Percentiles rank a stretch among this genome's conserved stretches.
Evolutionary conservation across 2,113 vertebrate species (phyloP).

Genomic region (Echinops telfairi): DNA sequence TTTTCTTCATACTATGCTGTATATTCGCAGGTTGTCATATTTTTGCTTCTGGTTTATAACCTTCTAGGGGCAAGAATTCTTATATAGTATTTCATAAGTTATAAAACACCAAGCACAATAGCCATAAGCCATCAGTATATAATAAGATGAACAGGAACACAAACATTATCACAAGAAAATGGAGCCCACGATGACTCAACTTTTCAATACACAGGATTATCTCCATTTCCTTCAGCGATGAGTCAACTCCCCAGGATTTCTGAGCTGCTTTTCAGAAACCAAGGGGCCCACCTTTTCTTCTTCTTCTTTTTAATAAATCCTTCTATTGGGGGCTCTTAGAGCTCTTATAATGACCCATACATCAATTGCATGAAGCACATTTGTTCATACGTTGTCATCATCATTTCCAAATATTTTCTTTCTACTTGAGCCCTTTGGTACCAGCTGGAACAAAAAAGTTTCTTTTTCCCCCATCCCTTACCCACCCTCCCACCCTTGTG

Average conservation of each 20-base stretch:
- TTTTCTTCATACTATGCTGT: background rate
- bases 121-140: slow-evolving; percentile 58
- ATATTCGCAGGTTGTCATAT: background rate
- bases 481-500: too few relatives aligned
- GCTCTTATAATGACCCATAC: too few relatives aligned
- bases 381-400: too few relatives aligned
- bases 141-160: slow-evolving; percentile 59
- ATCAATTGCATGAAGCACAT: too few relatives aligned
- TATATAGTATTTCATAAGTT: slow-evolving; percentile 15
- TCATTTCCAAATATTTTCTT: too few relatives aligned
- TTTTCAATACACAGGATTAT: background rate
- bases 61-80: slow-evolving; percentile 5
- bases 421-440: too few relatives aligned
- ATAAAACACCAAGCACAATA: slow-evolving; percentile 16
- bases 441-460: too few relatives aligned
- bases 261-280: background rate
- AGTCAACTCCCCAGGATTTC: slow-evolving; percentile 5
- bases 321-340: too few relatives aligned
- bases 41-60: slow-evolving; percentile 44
- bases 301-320: too few relatives aligned
- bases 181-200: background rate
- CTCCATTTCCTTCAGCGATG: background rate
- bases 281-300: too few relatives aligned
- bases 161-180: slow-evolving; percentile 53
- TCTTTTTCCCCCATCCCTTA: too few relatives aligned